Evolutionary conservation across 2,113 vertebrate species (phyloP).

Genomic region (Rutilus rutilus): DNA sequence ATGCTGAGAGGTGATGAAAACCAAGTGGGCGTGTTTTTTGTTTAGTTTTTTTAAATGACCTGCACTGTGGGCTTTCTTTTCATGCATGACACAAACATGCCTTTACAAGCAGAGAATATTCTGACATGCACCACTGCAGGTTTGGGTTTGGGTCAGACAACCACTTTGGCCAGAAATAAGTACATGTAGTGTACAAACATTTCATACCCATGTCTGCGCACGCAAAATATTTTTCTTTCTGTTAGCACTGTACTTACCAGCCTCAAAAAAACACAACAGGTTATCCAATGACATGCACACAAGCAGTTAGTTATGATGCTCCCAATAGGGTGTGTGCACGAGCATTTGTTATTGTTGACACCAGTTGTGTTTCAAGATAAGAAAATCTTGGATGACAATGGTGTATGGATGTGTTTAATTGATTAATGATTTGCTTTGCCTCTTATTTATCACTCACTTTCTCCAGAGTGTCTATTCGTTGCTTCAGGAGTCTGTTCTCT

Average conservation of each 20-base stretch:
- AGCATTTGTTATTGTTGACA: conserved; percentile 27
- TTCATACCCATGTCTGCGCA: not conserved
- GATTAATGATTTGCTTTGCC: not conserved
- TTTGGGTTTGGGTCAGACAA: not conserved
- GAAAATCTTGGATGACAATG: conserved; percentile 58
- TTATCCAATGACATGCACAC: conserved; percentile 4
- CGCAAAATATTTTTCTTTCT: not conserved
- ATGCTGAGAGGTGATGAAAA: conserved; percentile 21
- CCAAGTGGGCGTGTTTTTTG: not conserved
- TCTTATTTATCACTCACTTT: conserved; percentile 84
- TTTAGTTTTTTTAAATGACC: not conserved
- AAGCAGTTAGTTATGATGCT: not conserved
- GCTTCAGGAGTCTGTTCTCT: conserved; percentile 95
- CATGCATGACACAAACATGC: conserved; percentile 13
- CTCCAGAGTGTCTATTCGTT: conserved; percentile 97
- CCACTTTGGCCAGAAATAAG: conserved; percentile 21
- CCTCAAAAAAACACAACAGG: conserved; percentile 25
- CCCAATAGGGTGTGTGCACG: not conserved
- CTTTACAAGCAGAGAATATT: not conserved
- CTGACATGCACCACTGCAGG: conserved; percentile 36
- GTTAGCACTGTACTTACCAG: conserved; percentile 29
- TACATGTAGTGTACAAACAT: not conserved
- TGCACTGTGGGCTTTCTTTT: not conserved
- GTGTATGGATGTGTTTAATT: conserved; percentile 9
- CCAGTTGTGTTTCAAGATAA: conserved; percentile 51